A percentile compares a stretch with the other conserved stretches of the same genome.
phyloP scores from a whole-genome alignment of 2,113 vertebrate genomes.

The Tachuris rubrigastra region DNA sequence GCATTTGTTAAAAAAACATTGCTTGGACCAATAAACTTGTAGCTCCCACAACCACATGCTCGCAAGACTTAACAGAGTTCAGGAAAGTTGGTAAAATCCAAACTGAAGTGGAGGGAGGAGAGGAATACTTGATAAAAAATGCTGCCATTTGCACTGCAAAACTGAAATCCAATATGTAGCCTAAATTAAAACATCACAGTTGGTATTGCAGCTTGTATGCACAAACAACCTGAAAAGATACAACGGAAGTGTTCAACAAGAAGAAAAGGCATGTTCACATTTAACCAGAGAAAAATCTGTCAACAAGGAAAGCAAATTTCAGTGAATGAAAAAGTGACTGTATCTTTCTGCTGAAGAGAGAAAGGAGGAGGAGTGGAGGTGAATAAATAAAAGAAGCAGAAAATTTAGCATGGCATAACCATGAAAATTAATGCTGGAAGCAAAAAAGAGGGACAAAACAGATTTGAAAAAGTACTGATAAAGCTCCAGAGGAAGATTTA shows the following conservation, averaged over 20 bases:
- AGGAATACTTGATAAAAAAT: not conserved
- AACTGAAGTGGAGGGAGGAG: not conserved
- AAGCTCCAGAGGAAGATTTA: not conserved
- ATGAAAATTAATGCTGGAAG: slow-evolving; percentile 30
- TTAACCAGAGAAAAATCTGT: not conserved
- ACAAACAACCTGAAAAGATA: not conserved
- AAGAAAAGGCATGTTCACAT: not conserved
- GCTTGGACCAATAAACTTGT: not conserved
- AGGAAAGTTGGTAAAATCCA: not conserved
- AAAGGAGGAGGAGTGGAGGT: slow-evolving; percentile 15
- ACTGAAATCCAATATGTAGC: not conserved
- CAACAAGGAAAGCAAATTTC: not conserved
- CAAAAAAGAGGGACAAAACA: not conserved
- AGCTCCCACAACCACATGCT: not conserved
- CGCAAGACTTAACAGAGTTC: not conserved
- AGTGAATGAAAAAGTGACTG: not conserved
- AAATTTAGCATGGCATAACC: not conserved
- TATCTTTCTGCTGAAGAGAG: not conserved
- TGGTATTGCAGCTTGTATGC: rapidly evolving
- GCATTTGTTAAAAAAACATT: not conserved
- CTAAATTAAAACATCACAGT: not conserved
- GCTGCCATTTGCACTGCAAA: not conserved
- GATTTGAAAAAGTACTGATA: slow-evolving; percentile 23
- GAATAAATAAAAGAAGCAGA: slow-evolving; percentile 51
- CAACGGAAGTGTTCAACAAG: not conserved